Percentiles rank a stretch among this genome's conserved stretches.
These are phyloP conservation scores for Festucalex cinctus DNA, from an alignment of 2,113 vertebrate species.

Conservation along the genomic window DNA sequence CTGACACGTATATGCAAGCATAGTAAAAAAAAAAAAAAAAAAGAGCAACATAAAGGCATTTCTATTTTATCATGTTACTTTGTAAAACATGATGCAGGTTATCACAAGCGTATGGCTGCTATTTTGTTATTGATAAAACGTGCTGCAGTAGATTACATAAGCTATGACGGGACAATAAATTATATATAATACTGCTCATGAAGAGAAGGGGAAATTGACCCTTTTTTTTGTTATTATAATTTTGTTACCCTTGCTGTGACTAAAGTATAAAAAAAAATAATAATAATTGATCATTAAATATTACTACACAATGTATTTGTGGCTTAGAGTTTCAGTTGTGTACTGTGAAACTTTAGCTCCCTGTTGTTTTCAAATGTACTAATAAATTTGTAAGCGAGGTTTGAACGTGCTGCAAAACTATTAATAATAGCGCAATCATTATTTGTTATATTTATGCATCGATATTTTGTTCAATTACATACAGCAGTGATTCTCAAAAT, in stretches of 20 bases:
- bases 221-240: background rate
- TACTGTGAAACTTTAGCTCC: background rate
- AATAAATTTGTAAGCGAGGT: background rate
- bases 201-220: background rate
- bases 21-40: background rate
- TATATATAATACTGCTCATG: background rate
- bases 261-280: background rate
- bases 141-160: background rate
- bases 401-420: background rate
- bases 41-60: no score
- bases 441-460: background rate
- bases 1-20: background rate
- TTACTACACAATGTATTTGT: background rate
- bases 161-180: background rate
- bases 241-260: background rate
- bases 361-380: background rate
- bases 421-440: background rate
- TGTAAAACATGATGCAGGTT: background rate
- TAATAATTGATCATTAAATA: background rate
- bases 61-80: conserved; percentile 14
- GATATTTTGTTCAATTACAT: background rate
- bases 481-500: no score
- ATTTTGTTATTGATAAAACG: background rate
- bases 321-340: background rate
- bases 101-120: background rate